Conservation (phyloP, 2,888 invertebrate species). For the Lypha dubia region DNA sequence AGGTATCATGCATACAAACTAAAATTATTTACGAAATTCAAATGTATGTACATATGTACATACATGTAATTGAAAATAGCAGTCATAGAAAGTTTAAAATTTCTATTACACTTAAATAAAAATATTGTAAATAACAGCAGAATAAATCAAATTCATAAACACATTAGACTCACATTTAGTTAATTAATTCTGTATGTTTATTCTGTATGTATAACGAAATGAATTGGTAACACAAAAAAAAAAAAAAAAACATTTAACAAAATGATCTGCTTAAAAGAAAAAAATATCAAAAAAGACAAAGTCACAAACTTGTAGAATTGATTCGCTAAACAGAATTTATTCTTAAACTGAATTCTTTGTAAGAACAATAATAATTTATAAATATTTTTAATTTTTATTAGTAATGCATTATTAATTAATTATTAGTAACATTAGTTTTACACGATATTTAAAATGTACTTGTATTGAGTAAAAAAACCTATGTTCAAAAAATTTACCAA, state of each 20-base stretch:
- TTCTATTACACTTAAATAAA: not conserved
- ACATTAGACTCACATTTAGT: not conserved
- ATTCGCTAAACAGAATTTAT: not conserved
- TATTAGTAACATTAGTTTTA: constrained; percentile 44
- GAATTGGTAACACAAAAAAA: constrained; percentile 26
- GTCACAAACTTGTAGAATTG: constrained; percentile 35
- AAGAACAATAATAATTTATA: constrained; percentile 42
- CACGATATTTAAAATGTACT: constrained; percentile 45
- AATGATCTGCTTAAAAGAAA: not conserved
- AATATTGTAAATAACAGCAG: constrained; percentile 1
- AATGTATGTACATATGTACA: no score
- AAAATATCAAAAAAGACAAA: no score
- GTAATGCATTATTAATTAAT: constrained; percentile 19
- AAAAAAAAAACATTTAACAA: not conserved
- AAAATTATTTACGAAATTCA: not conserved
- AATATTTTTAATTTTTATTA: constrained; percentile 24
- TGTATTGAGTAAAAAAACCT: constrained; percentile 30
- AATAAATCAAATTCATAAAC: not conserved
- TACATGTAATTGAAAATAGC: not conserved
- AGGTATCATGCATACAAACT: not conserved
- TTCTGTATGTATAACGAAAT: constrained; percentile 19
- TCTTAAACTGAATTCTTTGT: constrained; percentile 22
- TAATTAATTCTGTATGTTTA: not conserved
- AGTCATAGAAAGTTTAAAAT: not conserved
- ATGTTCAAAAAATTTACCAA: constrained; percentile 45